Evolutionary conservation across 2,888 invertebrate species (phyloP), one percentile per base, ranked within the genome.

Genomic region (Cepaea hortensis): DNA sequence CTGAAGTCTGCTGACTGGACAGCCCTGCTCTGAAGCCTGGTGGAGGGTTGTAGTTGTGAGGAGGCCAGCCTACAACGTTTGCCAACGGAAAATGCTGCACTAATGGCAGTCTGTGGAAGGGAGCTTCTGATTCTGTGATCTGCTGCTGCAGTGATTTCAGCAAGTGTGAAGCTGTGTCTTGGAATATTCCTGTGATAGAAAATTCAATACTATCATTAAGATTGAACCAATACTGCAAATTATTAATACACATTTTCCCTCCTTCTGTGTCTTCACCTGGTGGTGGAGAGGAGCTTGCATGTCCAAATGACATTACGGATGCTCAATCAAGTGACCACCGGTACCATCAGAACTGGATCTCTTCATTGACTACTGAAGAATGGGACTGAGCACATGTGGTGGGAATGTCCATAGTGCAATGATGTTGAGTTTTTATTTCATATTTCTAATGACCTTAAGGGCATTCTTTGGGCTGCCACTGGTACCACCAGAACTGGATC

Each of bases 101-200:
- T 90, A 93, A 93, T 72, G 93, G 93, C 77, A 92, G 89, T 89
- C 93, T 79, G 76, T 81, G 80, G 73, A 81, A 79, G 48, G 91
- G 89, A 86, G 91, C 90, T 83, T 94, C 94, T 68, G 92, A 90
- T 82, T 94, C 94, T 91, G 95, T 94, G 85, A 95, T 90, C 90
- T 95, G 95, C 89, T 95, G 94, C 87, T 94, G 95, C 86, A 95
- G 92, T 82, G 95, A 94, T 88, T 94, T 94, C 92, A 95, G 93
- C 95, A 95, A 95, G 89, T 95, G 94, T 68, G 94, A 94, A 46
- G 94, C 92, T 90, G 92, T 93, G 75, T 94, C 93, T 88, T 93
- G 91, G 91, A 91, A 93, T 91, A 89, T 79, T 70, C 82, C 86
- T 82, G 61, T 13, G 1, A 7, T n/a, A 15, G 13, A 61, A 15